phyloP scores from a whole-genome alignment of 1,140 invertebrate species.

The Leptinotarsa defecta region DNA sequence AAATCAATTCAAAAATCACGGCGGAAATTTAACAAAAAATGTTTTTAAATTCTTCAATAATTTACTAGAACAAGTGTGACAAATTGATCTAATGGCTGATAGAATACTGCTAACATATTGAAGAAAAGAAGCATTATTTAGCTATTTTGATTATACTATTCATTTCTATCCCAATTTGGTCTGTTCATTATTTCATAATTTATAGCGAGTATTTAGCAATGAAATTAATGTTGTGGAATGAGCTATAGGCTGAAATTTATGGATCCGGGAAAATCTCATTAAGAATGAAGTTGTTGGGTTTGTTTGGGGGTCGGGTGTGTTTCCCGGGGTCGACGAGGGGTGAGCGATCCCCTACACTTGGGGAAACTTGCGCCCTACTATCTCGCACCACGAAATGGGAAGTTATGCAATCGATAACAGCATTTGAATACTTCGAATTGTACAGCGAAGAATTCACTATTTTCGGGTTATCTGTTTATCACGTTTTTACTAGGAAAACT shows the following conservation, averaged over 20 bases:
- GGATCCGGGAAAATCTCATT: slow-evolving; percentile 58
- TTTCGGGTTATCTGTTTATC: slow-evolving; percentile 27
- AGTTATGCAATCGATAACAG: slow-evolving; percentile 38
- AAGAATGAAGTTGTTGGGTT: slow-evolving; percentile 57
- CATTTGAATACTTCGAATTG: slow-evolving; percentile 39
- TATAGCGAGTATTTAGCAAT: slow-evolving; percentile 56
- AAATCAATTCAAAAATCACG: no score
- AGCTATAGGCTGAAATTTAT: slow-evolving; percentile 57
- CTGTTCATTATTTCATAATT: slow-evolving; percentile 57
- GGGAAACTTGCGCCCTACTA: slow-evolving; percentile 22
- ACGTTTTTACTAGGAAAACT: slow-evolving; percentile 24
- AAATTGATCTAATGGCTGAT: no score
- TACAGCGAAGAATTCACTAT: slow-evolving; percentile 26
- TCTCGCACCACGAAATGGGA: slow-evolving; percentile 22
- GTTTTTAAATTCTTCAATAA: no score
- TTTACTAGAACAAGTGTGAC: no score
- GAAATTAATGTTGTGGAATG: slow-evolving; percentile 58
- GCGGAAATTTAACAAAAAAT: no score
- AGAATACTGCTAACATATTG: no score
- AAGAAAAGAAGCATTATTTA: neutral
- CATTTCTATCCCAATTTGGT: slow-evolving; percentile 51
- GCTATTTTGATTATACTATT: slow-evolving; percentile 52
- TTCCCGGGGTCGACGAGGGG: slow-evolving; percentile 29
- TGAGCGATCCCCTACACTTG: slow-evolving; percentile 16
- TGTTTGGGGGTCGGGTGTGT: slow-evolving; percentile 44